Evolutionary conservation across 2,888 invertebrate species (phyloP).

Genomic region (Leucophenga montana): DNA sequence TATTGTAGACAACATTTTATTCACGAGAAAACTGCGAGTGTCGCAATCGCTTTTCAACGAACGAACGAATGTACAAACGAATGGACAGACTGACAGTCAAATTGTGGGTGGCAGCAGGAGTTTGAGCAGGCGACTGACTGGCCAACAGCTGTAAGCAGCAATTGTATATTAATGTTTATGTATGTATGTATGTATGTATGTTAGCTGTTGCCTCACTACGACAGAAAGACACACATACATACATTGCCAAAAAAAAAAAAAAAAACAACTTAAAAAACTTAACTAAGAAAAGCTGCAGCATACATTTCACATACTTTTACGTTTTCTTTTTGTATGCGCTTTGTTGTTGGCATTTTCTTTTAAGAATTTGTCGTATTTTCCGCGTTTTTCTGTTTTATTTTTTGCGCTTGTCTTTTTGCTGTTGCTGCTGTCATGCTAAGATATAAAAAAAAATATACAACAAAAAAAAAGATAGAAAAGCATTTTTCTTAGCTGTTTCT

Average conservation of each 20-base stretch:
- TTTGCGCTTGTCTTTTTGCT: neutral
- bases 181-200: conserved; percentile 12
- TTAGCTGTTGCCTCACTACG: conserved; percentile 33
- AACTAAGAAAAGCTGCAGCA: neutral
- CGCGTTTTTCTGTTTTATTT: no score
- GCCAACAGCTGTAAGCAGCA: conserved; percentile 4
- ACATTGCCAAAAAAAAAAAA: neutral
- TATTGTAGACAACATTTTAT: no score
- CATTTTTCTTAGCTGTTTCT: neutral
- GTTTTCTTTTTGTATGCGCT: neutral
- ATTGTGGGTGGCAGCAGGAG: neutral
- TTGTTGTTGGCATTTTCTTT: conserved; percentile 1
- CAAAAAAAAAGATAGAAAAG: neutral
- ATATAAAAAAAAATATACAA: no score
- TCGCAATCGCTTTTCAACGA: no score
- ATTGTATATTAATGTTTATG: conserved; percentile 39
- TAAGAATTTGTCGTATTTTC: conserved; percentile 8
- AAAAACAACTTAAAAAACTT: neutral
- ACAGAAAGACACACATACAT: conserved; percentile 26
- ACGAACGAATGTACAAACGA: no score
- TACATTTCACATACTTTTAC: neutral
- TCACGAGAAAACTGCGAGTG: no score
- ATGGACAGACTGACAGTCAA: neutral
- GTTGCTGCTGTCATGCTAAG: neutral
- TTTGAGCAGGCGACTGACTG: neutral